Evolutionary conservation across 2,888 invertebrate species (phyloP).

Genomic region (Mythimna impura): DNA sequence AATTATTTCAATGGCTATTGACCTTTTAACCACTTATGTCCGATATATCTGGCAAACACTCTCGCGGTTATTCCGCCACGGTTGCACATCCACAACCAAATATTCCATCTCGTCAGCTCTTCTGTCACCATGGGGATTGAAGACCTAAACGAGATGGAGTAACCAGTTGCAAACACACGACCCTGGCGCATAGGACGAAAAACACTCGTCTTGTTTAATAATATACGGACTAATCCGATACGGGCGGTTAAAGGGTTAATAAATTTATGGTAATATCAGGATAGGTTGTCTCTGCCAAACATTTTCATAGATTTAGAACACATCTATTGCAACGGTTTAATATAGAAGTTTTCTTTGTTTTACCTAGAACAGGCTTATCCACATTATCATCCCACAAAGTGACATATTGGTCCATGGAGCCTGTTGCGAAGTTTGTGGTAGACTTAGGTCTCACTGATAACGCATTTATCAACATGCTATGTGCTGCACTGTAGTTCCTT

Average conservation of each 20-base stretch:
- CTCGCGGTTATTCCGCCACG: too few species aligned
- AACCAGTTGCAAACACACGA: too few species aligned
- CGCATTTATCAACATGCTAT: conserved; percentile 83
- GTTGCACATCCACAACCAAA: too few species aligned
- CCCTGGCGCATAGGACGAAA: too few species aligned
- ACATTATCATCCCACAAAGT: conserved; percentile 89
- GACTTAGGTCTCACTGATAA: conserved; percentile 88
- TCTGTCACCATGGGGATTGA: too few species aligned
- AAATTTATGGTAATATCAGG: not conserved
- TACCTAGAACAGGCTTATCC: conserved; percentile 79
- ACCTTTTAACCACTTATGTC: too few species aligned
- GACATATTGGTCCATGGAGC: conserved; percentile 88
- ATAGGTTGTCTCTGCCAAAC: not conserved
- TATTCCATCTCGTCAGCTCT: too few species aligned
- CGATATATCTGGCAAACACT: too few species aligned
- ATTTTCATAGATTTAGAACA: not conserved
- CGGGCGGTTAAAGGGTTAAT: too few species aligned
- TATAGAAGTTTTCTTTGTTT: conserved; percentile 39
- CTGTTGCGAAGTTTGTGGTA: conserved; percentile 87
- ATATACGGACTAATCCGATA: too few species aligned
- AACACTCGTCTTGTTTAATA: too few species aligned
- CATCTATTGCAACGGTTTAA: not conserved
- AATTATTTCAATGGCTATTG: not conserved
- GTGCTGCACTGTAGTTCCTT: conserved; percentile 86
- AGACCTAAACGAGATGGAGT: too few species aligned